phyloP scores from a whole-genome alignment of 2,113 vertebrate genomes.

The Pachypanchax playfairii region DNA sequence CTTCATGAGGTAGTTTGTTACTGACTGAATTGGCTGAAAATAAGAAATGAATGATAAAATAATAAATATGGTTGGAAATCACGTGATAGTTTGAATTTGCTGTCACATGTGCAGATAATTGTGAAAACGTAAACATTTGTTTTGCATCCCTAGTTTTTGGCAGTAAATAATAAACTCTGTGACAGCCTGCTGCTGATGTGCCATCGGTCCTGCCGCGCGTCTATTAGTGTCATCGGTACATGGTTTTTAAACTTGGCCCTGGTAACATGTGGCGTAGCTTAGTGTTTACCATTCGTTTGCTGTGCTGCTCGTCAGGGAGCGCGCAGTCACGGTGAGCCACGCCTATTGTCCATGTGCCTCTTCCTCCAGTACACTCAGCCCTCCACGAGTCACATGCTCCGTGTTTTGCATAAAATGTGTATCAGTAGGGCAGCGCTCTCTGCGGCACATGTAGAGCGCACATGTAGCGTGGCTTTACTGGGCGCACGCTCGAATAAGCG shows the following conservation, averaged over 20 bases:
- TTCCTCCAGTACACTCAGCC: slow-evolving; percentile 56
- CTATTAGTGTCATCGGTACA: no score
- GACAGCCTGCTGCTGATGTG: background rate
- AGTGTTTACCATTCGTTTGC: slow-evolving; percentile 51
- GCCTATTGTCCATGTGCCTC: slow-evolving; percentile 78
- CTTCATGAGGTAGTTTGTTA: background rate
- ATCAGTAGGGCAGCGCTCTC: slow-evolving; percentile 82
- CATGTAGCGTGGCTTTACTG: slow-evolving; percentile 76
- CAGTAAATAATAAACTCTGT: background rate
- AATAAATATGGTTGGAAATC: no score
- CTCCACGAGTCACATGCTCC: slow-evolving; percentile 55
- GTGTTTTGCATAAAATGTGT: slow-evolving; percentile 84
- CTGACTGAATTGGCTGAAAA: background rate
- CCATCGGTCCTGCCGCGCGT: background rate
- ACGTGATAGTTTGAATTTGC: background rate
- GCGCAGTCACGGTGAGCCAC: slow-evolving; percentile 81
- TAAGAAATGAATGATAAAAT: no score
- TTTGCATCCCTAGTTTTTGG: background rate
- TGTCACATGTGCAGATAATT: background rate
- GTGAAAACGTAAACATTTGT: no score
- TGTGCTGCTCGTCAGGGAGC: slow-evolving; percentile 32
- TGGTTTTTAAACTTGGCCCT: slow-evolving; percentile 45
- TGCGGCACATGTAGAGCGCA: slow-evolving; percentile 79
- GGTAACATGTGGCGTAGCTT: slow-evolving; percentile 32
- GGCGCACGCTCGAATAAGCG: slow-evolving; percentile 70